Evolutionary conservation across 2,888 invertebrate species (phyloP), one percentile per base, ranked within the genome.

Genomic region (Limenitis camilla): DNA sequence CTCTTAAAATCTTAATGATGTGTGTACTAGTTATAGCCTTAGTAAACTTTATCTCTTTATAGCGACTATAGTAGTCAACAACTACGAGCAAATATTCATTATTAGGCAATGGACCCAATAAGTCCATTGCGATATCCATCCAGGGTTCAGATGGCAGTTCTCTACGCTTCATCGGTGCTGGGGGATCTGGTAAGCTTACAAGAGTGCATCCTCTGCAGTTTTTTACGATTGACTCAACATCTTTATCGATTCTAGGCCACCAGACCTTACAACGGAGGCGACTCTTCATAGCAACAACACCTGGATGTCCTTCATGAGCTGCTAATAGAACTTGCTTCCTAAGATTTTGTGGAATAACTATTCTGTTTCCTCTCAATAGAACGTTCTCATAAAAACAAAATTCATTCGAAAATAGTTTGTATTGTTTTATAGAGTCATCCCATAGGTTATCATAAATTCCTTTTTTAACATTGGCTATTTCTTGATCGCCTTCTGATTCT

Each of bases 231-330:
- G 27, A 19, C 36, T 59, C 52, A 6, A 52, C 53, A 30, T 70
- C 71, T 48, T 58, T 62, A 50, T 76, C 72, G 5, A 65, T 63
- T 42, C 60, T 64, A 6, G 71, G 69, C 71, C 74, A 74, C 71
- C 72, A 75, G 4, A 73, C 75, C 60, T 75, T 75, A 1, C 67
- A 62, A 5, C 75, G 45, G 2, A 75, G 49, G 10, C 71, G 53
- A 6, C 55, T 52, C 49, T 74, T 76, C 71, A 75, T 75, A 0
- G 64, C 58, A 0, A 68, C 68, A 4, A 72, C 68, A n/a, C 5
- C 73, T 3, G 72, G 73, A 38, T 77, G 74, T 0, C 72, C 71
- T 48, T 72, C 67, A 40, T 54, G 75, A 4, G 63, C 63, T 5
- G 62, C 60, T 6, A 43, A 40, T 8, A 62, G 30, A 6, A 64